Evolutionary conservation across 2,797 vertebrate species (phyloP), one percentile per base, ranked within the genome.

Genomic region (Mus spretus): DNA sequence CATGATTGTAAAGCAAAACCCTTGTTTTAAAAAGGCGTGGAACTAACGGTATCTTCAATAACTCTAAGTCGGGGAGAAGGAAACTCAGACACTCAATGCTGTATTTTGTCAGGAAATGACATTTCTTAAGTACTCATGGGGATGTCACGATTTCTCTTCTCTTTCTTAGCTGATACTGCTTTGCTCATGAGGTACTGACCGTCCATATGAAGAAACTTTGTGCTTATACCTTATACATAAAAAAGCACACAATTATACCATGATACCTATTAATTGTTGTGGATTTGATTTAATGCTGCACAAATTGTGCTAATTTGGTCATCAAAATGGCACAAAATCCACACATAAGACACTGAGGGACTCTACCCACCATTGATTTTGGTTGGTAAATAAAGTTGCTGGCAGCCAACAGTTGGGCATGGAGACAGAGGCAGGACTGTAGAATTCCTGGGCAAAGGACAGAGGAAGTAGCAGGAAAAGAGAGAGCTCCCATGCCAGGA

Each of bases 71-170:
- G 47, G 84, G 8, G 34, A 67, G 44, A 59, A 79, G 28, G n/a
- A 67, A 90, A 75, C 63, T 75, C n/a, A 94, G 34, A 53, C 50
- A 78, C 10, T 90, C 85, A 95, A 93, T 19, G 81, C 40, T 20
- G 28, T 83, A n/a, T 24, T 77, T 74, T 77, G 26, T 53, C 44
- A 59, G 55, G 84, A 53, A 91, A 89, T 63, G 70, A 31, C 4
- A 79, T 93, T 74, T 65, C 19, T 40, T 63, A 17, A 74, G 34
- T 65, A 55, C 9, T 75, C 40, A 70, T 0, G 17, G 2, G 26
- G 8, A 13, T 65, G 67, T 22, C 3, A 4, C 0, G 22, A 50
- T 59, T 37, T 90, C 50, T n/a, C 28, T 84, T 92, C 31, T 81
- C 31, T 37, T 37, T 15, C 26, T 92, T 19, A 47, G 85, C 22